Evolutionary conservation across 2,888 invertebrate genomes (phyloP).

Genomic region (Amorpha juglandis): DNA sequence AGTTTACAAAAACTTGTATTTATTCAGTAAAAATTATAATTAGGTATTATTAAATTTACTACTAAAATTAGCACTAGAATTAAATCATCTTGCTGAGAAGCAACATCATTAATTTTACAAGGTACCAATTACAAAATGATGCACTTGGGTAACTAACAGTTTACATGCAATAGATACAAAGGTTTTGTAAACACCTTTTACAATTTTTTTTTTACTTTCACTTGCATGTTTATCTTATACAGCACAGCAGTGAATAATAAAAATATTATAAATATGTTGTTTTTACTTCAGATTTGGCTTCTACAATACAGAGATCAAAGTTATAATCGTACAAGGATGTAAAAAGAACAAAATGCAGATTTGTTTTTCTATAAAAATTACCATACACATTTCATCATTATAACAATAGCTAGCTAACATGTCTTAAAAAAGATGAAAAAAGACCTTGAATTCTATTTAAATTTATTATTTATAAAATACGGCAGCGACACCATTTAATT

Average conservation of each 20-base stretch:
- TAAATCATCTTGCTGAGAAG: slow-evolving; percentile 54
- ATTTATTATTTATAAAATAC: slow-evolving; percentile 81
- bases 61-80: slow-evolving; percentile 71
- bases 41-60: slow-evolving; percentile 63
- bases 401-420: slow-evolving; percentile 81
- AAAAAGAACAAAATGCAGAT: slow-evolving; percentile 74
- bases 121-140: slow-evolving; percentile 30
- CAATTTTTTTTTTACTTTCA: slow-evolving; percentile 31
- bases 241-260: slow-evolving; percentile 15
- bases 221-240: slow-evolving; percentile 38
- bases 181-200: slow-evolving; percentile 40
- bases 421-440: slow-evolving; percentile 84
- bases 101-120: slow-evolving; percentile 48
- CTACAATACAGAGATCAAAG: slow-evolving; percentile 77
- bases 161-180: slow-evolving; percentile 47
- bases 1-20: slow-evolving; percentile 66
- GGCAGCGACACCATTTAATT: slow-evolving; percentile 82
- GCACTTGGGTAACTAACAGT: slow-evolving; percentile 64
- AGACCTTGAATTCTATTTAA: slow-evolving; percentile 80
- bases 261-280: slow-evolving; percentile 35
- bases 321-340: slow-evolving; percentile 58
- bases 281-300: slow-evolving; percentile 70
- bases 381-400: slow-evolving; percentile 80
- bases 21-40: slow-evolving; percentile 71
- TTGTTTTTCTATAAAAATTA: slow-evolving; percentile 79